A percentile compares a stretch with the other conserved stretches of the same genome.
Conservation (phyloP, 1,140 invertebrate genomes). For the Drosophila eugracilis region DNA sequence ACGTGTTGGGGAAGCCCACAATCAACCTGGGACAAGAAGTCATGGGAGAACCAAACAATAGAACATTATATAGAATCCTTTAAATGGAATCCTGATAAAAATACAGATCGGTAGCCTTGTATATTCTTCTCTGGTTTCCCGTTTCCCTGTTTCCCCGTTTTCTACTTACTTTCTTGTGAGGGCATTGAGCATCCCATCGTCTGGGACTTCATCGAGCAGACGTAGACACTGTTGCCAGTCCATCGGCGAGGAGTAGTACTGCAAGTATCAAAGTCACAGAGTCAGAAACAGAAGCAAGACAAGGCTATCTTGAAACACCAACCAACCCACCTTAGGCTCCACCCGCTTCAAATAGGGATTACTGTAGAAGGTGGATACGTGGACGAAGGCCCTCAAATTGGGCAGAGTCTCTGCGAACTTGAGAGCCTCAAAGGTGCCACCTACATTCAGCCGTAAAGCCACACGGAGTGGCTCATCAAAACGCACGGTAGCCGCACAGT, state of each 20-base stretch:
- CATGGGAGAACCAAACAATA: background rate
- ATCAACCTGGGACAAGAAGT: conserved; percentile 86
- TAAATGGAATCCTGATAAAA: background rate
- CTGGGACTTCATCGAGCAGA: conserved; percentile 56
- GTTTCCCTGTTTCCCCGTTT: no score
- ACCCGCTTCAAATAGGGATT: conserved; percentile 90
- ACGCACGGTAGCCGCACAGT: conserved; percentile 95
- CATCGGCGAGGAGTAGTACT: conserved; percentile 75
- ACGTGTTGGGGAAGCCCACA: conserved; percentile 92
- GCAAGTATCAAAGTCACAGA: background rate
- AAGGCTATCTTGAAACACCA: conserved; percentile 64
- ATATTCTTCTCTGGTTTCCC: no score
- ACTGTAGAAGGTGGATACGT: conserved; percentile 90
- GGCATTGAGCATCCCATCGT: conserved; percentile 48
- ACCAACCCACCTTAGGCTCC: conserved; percentile 91
- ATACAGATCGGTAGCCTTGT: background rate
- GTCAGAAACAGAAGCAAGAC: background rate
- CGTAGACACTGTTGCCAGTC: conserved; percentile 74
- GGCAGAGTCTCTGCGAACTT: conserved; percentile 88
- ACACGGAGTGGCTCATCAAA: conserved; percentile 91
- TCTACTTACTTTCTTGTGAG: conserved; percentile 69
- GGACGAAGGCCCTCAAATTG: conserved; percentile 90
- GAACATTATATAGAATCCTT: background rate
- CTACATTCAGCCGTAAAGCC: conserved; percentile 88
- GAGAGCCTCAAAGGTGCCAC: conserved; percentile 88